Conservation (phyloP, 2,797 vertebrate genomes). For the Anguilla pacifica region DNA sequence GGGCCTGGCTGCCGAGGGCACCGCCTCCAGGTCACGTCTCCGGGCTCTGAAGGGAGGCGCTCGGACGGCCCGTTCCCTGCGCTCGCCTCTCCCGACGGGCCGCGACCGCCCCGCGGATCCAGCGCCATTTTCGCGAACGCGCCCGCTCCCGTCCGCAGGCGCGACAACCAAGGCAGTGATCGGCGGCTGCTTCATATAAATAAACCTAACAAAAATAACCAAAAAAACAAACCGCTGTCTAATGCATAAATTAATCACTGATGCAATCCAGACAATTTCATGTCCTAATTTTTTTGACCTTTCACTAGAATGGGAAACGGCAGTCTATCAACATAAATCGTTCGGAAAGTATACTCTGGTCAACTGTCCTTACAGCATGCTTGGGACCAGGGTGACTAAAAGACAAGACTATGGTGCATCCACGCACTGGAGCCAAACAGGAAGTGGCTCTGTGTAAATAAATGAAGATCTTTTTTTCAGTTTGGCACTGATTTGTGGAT, state of each 20-base stretch:
- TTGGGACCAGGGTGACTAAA: slow-evolving; percentile 54
- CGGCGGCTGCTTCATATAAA: slow-evolving; percentile 26
- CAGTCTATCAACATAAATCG: slow-evolving; percentile 34
- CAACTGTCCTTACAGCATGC: slow-evolving; percentile 35
- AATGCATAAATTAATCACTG: slow-evolving; percentile 23
- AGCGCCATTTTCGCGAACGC: neutral
- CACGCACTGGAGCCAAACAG: neutral
- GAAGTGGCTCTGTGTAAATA: neutral
- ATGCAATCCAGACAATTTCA: slow-evolving; percentile 28
- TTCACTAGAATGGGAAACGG: neutral
- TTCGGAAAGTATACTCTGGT: slow-evolving; percentile 60
- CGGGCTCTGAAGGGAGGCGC: neutral
- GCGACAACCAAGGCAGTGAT: neutral
- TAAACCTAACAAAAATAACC: slow-evolving; percentile 18
- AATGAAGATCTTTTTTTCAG: neutral
- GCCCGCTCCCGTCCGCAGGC: too few species aligned
- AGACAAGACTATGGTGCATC: slow-evolving; percentile 13
- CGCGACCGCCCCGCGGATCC: neutral
- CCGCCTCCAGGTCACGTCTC: neutral
- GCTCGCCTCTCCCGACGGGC: neutral
- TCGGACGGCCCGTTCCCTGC: neutral
- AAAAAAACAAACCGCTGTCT: neutral
- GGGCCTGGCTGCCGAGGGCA: neutral
- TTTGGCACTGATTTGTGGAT: neutral
- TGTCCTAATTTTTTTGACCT: slow-evolving; percentile 4